Percentiles rank a stretch among this genome's conserved stretches.
Evolutionary conservation across 1,140 invertebrate species (phyloP).

Genomic region (Hyles vespertilio): DNA sequence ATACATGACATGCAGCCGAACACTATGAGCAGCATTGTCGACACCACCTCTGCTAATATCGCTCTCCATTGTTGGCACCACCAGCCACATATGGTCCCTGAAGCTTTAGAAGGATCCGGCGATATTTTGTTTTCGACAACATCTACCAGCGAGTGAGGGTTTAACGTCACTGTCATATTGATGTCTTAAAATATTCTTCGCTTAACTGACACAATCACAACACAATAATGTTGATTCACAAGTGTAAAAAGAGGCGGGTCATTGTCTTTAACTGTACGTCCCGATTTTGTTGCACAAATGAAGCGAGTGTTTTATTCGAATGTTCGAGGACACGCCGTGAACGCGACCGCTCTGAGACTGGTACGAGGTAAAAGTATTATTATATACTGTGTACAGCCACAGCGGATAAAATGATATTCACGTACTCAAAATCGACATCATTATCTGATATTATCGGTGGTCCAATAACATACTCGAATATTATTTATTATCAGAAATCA

Average conservation of each 20-base stretch:
- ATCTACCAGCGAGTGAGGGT: slow-evolving; percentile 26
- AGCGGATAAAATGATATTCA: slow-evolving; percentile 7
- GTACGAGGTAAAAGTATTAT: slow-evolving; percentile 17
- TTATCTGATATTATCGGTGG: background rate
- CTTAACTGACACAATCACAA: background rate
- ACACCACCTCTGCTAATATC: slow-evolving; percentile 45
- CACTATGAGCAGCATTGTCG: slow-evolving; percentile 45
- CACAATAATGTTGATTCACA: background rate
- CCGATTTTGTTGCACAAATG: background rate
- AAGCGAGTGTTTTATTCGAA: background rate
- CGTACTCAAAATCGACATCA: background rate
- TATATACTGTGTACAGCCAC: slow-evolving; percentile 1
- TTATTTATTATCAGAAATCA: background rate
- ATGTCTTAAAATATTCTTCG: slow-evolving; percentile 3
- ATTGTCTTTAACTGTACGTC: slow-evolving; percentile 1
- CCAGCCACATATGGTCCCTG: slow-evolving; percentile 16
- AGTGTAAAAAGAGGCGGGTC: background rate
- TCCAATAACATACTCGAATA: slow-evolving; percentile 4
- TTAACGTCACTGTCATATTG: slow-evolving; percentile 34
- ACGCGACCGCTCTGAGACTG: slow-evolving; percentile 16
- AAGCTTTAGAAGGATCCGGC: slow-evolving; percentile 1
- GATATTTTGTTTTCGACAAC: slow-evolving; percentile 23
- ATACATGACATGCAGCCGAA: slow-evolving; percentile 56
- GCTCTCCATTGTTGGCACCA: slow-evolving; percentile 26
- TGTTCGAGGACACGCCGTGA: slow-evolving; percentile 2